phyloP scores from a whole-genome alignment of 2,113 vertebrate genomes.

The Rhinoptilus africanus region DNA sequence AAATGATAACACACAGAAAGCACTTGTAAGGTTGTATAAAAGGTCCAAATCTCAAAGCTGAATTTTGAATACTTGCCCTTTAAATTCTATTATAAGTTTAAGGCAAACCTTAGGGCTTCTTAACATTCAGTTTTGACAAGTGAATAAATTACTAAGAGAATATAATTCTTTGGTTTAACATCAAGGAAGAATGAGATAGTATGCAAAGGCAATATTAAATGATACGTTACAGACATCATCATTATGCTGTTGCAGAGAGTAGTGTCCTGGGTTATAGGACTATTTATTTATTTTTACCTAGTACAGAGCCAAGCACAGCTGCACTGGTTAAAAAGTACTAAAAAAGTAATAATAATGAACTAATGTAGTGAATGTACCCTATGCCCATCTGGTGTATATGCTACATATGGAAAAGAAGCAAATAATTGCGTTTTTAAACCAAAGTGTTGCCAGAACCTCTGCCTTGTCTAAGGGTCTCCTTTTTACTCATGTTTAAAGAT shows the following conservation, averaged over 20 bases:
- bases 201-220: neutral
- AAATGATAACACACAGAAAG: neutral
- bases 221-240: neutral
- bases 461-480: neutral
- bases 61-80: slow-evolving; percentile 44
- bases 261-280: neutral
- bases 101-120: neutral
- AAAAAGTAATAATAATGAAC: neutral
- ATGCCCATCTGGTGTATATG: neutral
- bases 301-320: neutral
- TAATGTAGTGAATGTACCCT: neutral
- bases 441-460: neutral
- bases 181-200: neutral
- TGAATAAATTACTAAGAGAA: slow-evolving; percentile 31
- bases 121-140: slow-evolving; percentile 37
- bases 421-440: neutral
- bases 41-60: slow-evolving; percentile 23
- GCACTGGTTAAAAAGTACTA: neutral
- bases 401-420: neutral
- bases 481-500: neutral
- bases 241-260: neutral
- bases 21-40: slow-evolving; percentile 24
- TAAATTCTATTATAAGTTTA: slow-evolving; percentile 42
- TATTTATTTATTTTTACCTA: neutral
- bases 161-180: slow-evolving; percentile 22